These are phyloP conservation scores for Erpobdella octoculata DNA, from an alignment of 2,888 invertebrate genomes.

Conservation along the genomic window DNA sequence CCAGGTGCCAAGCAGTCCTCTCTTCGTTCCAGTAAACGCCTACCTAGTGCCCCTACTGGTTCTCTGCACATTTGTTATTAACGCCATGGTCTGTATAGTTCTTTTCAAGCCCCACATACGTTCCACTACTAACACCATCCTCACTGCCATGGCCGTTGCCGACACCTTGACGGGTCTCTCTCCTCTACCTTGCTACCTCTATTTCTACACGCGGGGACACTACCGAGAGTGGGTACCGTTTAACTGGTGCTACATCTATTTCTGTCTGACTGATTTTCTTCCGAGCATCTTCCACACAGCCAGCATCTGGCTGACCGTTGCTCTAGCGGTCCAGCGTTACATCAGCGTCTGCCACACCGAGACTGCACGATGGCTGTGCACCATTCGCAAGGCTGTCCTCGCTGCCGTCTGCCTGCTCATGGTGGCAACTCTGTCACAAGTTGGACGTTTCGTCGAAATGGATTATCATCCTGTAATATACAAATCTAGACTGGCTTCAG, in stretches of 20 bases:
- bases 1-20: conserved; percentile 10
- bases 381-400: conserved; percentile 61
- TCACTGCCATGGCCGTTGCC: conserved; percentile 87
- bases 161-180: conserved; percentile 73
- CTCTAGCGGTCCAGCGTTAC: conserved; percentile 64
- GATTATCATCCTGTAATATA: conserved; percentile 51
- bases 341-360: conserved; percentile 89
- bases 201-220: conserved; percentile 82
- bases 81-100: conserved; percentile 81
- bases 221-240: conserved; percentile 72
- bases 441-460: conserved; percentile 27
- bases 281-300: conserved; percentile 44
- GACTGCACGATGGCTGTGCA: conserved; percentile 68
- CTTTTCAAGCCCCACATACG: conserved; percentile 72
- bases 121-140: conserved; percentile 81
- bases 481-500: conserved; percentile 50
- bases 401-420: conserved; percentile 69
- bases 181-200: conserved; percentile 65
- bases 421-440: conserved; percentile 56
- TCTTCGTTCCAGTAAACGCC: conserved; percentile 54
- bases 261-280: conserved; percentile 42
- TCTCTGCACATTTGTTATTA: conserved; percentile 76
- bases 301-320: conserved; percentile 33
- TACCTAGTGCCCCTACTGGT: conserved; percentile 76
- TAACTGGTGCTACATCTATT: conserved; percentile 69